A percentile compares a stretch with the other conserved stretches of the same genome.
Conservation (phyloP, 2,113 vertebrate genomes). For the Hemiscyllium ocellatum region DNA sequence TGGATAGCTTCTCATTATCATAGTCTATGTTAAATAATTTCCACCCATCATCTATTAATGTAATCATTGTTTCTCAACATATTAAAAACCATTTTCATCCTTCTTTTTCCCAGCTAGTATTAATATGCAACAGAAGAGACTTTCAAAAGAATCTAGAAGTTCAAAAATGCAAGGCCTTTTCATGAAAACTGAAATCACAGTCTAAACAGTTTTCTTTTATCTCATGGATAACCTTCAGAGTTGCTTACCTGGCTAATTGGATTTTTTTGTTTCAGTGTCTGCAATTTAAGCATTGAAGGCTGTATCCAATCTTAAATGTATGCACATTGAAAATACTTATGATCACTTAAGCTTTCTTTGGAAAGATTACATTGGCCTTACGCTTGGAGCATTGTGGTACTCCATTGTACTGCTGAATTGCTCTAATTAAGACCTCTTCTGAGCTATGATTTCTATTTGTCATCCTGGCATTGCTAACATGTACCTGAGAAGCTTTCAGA, state of each 20-base stretch:
- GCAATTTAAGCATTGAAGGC: background rate
- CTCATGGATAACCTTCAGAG: background rate
- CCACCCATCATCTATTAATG: background rate
- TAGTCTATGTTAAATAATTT: background rate
- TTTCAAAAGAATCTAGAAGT: background rate
- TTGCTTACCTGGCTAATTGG: slow-evolving; percentile 18
- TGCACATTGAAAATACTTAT: background rate
- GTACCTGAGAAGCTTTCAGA: background rate
- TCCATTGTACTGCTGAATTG: background rate
- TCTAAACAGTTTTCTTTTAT: background rate
- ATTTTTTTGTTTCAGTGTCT: background rate
- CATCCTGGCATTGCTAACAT: background rate
- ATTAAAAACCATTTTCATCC: background rate
- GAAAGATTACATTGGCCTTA: slow-evolving; percentile 9
- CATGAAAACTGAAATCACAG: background rate
- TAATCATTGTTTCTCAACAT: background rate
- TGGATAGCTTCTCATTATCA: background rate
- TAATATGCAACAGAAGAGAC: too few species aligned
- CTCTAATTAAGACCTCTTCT: background rate
- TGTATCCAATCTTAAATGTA: background rate
- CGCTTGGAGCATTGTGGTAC: background rate
- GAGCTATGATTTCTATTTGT: background rate
- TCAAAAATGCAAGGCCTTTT: background rate
- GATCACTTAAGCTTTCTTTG: background rate
- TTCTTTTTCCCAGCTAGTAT: background rate